phyloP scores from a whole-genome alignment of 1,140 invertebrate genomes.

The Anoplolepis gracilipes region DNA sequence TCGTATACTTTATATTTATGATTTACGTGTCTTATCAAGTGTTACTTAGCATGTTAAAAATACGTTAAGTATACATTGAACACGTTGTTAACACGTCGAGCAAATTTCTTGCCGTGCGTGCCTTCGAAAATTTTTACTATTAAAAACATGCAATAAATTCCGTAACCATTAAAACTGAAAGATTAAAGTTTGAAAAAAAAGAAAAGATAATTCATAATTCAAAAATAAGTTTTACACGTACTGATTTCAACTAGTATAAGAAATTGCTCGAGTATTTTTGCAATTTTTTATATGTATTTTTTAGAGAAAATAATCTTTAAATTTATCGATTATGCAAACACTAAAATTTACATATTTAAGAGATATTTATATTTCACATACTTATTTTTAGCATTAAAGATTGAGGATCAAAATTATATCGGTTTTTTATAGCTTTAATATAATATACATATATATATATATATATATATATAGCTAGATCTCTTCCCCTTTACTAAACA shows the following conservation, averaged over 20 bases:
- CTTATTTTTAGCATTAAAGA: background rate
- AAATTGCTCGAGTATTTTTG: background rate
- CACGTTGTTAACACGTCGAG: too few relatives aligned
- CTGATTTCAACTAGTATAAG: background rate
- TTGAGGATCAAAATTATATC: too few relatives aligned
- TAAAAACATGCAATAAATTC: too few relatives aligned
- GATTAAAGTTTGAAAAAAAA: too few relatives aligned
- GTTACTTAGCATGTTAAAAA: background rate
- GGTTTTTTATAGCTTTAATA: too few relatives aligned
- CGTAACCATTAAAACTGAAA: too few relatives aligned
- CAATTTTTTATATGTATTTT: background rate
- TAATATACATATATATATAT: too few relatives aligned
- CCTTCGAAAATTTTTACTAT: too few relatives aligned
- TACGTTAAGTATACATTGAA: too few relatives aligned
- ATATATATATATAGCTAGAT: too few relatives aligned
- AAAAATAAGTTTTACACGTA: background rate
- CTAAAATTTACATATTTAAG: background rate
- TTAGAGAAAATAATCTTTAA: background rate
- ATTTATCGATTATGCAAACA: background rate
- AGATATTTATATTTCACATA: background rate
- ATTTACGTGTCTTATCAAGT: conserved; percentile 13
- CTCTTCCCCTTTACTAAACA: too few relatives aligned
- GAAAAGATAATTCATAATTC: background rate
- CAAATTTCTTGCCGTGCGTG: too few relatives aligned
- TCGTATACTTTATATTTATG: conserved; percentile 22